phyloP scores from a whole-genome alignment of 2,113 vertebrate genomes.

The Dipodomys stephensi region DNA sequence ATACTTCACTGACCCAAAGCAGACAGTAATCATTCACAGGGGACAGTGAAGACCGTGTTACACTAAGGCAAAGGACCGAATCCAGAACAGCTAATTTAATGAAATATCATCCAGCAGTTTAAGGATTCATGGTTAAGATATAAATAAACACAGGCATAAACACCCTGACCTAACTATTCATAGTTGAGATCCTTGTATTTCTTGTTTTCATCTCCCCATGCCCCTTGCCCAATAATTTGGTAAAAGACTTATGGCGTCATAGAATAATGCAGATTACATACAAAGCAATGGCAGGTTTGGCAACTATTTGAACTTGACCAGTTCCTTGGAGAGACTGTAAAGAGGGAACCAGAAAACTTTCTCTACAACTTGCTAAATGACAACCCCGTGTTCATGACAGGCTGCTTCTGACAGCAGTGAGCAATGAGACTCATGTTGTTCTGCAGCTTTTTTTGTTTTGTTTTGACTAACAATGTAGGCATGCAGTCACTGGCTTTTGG shows the following conservation, averaged over 20 bases:
- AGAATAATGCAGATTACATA: not conserved
- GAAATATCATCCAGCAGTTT: not conserved
- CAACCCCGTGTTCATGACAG: not conserved
- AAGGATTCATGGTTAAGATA: not conserved
- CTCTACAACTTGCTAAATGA: not conserved
- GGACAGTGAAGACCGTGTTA: not conserved
- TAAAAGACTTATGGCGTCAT: not conserved
- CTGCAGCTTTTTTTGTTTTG: not conserved
- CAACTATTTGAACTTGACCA: not conserved
- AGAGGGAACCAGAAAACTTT: not conserved
- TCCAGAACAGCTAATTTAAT: not conserved
- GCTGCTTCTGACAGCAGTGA: not conserved
- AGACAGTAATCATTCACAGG: not conserved
- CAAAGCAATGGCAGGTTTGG: not conserved
- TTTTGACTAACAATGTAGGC: not conserved
- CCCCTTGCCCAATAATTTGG: not conserved
- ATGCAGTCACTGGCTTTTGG: not conserved
- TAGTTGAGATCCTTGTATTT: not conserved
- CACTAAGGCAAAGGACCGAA: not conserved
- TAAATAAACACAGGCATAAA: not conserved
- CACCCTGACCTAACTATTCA: not conserved
- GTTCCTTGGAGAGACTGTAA: not conserved
- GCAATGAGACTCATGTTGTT: not conserved
- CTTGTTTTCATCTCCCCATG: not conserved
- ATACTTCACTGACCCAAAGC: constrained; percentile 25